phyloP scores from a whole-genome alignment of 1,140 invertebrate species.

The Matsumurasca onukii region DNA sequence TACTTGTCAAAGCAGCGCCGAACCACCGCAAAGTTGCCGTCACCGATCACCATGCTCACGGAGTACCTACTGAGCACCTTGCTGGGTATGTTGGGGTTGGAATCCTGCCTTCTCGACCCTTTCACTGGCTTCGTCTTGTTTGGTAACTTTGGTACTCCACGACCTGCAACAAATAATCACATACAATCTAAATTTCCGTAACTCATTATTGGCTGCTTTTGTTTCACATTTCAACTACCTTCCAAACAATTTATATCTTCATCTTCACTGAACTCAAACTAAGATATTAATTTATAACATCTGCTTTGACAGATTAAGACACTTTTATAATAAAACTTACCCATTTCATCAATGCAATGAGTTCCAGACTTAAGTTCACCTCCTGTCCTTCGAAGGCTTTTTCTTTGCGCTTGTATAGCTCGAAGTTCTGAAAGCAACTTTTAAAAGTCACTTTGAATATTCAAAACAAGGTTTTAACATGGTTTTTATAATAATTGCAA shows the following conservation, averaged over 20 bases:
- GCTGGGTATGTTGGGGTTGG: slow-evolving; percentile 38
- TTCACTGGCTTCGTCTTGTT: slow-evolving; percentile 44
- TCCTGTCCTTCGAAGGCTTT: slow-evolving; percentile 42
- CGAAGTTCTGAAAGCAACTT: slow-evolving; percentile 47
- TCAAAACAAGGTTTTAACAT: no score
- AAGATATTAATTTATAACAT: neutral
- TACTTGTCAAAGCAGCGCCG: slow-evolving; percentile 74
- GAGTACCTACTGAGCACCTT: slow-evolving; percentile 47
- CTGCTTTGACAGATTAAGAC: no score
- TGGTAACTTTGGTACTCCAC: slow-evolving; percentile 45
- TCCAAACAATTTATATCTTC: neutral
- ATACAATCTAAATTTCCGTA: neutral
- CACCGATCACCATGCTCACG: slow-evolving; percentile 68
- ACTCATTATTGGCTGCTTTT: neutral
- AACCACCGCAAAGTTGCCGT: slow-evolving; percentile 94
- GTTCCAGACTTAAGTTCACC: slow-evolving; percentile 43
- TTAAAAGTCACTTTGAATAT: no score
- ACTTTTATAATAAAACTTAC: no score
- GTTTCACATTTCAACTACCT: neutral
- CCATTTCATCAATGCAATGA: slow-evolving; percentile 43
- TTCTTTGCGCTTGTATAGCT: slow-evolving; percentile 46
- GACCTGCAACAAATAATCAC: slow-evolving; percentile 30
- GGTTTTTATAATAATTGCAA: no score
- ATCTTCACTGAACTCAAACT: neutral
- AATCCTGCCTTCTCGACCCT: slow-evolving; percentile 37